Base-by-base conservation (phyloP, 2,113 vertebrate genomes). In the Antigone vipio region DNA sequence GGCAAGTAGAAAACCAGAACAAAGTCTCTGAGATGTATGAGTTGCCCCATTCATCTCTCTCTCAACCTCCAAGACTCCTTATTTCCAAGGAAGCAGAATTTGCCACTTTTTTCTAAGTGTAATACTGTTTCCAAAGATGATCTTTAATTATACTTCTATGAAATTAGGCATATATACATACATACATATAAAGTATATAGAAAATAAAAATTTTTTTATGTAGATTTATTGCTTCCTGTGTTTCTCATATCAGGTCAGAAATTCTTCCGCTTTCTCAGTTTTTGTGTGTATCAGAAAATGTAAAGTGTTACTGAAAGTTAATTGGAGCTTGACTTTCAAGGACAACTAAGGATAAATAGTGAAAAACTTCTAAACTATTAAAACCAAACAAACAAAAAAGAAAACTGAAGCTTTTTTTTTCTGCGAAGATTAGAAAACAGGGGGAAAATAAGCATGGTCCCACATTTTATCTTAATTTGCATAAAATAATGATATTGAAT, bases 401-500 rank as follows among this genome's bases (percentile, higher is more conserved):
- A 56, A 40, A 26, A 27, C 6, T 12, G 21, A 53, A 74, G 16
- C 0, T 38, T 66, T 73, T 64, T 22, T 75, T 30, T 56, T 19
- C 6, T 44, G 1, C n/a, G 8, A 72, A 53, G 4, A 1, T 90
- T 5, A 3, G 5, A 49, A 90, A 77, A 62, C 0, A 7, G 4
- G 7, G 9, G 12, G 3, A 8, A 75, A 88, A 49, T 34, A 53
- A 47, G 4, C 4, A 69, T 44, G 2, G 3, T 2, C 23, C n/a
- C 5, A 32, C 17, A 29, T 26, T 79, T 55, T 55, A 26, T 55
- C 4, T n/a, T 79, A 9, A 63, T 68, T 90, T 79, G 24, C 10
- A 47, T 72, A n/a, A 76, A 84, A 86, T 64, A 24, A n/a, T 29
- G 6, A 13, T 30, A 58, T 9, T 60, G 8, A 53, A 18, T 11